Percentiles rank a stretch among this genome's conserved stretches.
Conservation (phyloP, 1,140 invertebrate species). For the Trialeurodes vaporariorum region DNA sequence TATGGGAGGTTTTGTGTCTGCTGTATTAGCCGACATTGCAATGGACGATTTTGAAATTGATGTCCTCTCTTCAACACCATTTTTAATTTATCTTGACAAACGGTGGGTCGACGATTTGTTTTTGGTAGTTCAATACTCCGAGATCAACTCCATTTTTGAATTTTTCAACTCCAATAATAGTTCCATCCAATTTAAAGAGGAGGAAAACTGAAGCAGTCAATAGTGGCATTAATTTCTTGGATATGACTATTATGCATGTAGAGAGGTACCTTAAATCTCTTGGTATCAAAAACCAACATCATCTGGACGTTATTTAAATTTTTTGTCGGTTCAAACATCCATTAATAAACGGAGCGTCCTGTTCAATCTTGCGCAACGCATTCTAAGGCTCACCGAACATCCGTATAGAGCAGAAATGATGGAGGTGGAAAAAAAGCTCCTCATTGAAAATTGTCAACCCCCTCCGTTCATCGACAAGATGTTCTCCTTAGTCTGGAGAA, state of each 20-base stretch:
- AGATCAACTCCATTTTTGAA: too few relatives aligned
- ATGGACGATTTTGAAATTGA: too few relatives aligned
- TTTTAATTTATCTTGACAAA: too few relatives aligned
- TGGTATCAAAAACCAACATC: background rate
- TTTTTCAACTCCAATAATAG: too few relatives aligned
- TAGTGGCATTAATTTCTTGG: slow-evolving; percentile 2
- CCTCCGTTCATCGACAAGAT: background rate
- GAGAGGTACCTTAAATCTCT: background rate
- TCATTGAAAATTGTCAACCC: background rate
- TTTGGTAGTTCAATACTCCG: too few relatives aligned
- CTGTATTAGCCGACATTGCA: too few relatives aligned
- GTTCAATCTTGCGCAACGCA: background rate
- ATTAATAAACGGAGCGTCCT: background rate
- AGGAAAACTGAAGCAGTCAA: background rate
- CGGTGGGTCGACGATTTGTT: too few relatives aligned
- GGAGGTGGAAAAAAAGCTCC: background rate
- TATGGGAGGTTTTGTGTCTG: too few relatives aligned
- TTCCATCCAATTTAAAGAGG: too few relatives aligned
- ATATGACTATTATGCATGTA: background rate
- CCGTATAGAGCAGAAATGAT: background rate
- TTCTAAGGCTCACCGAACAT: background rate
- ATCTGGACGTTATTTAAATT: background rate
- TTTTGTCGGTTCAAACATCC: background rate
- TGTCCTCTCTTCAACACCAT: too few relatives aligned
- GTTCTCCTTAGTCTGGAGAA: too few relatives aligned